Conservation (phyloP, 2,888 invertebrate species). For the Bombylius discolor region DNA sequence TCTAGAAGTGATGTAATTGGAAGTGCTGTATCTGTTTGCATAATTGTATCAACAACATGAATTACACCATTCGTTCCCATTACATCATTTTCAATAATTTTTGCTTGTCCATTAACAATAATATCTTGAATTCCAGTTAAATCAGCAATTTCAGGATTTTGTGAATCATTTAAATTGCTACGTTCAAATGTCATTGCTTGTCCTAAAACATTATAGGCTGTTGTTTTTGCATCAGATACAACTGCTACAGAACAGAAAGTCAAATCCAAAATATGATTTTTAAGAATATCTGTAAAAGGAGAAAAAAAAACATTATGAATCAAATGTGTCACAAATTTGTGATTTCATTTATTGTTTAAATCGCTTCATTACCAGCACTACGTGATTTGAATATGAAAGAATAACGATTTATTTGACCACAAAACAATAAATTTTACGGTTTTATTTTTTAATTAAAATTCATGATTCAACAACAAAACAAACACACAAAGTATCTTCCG, state of each 20-base stretch:
- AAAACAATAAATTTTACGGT: too few relatives aligned
- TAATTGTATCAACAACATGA: conserved; percentile 51
- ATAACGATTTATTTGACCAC: too few relatives aligned
- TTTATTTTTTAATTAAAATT: too few relatives aligned
- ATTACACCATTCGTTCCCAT: conserved; percentile 62
- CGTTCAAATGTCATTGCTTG: conserved; percentile 31
- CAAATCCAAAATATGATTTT: conserved; percentile 52
- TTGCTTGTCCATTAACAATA: conserved; percentile 44
- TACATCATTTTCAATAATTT: conserved; percentile 45
- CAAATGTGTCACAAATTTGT: neutral
- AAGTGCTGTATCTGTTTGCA: conserved; percentile 46
- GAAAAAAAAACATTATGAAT: conserved; percentile 2
- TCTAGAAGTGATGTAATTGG: conserved; percentile 39
- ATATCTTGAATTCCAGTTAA: conserved; percentile 39
- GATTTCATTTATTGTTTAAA: neutral
- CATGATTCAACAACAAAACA: too few relatives aligned
- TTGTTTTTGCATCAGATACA: conserved; percentile 34
- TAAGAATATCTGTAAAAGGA: conserved; percentile 43
- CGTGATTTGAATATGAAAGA: too few relatives aligned
- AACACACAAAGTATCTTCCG: too few relatives aligned
- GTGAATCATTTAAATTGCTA: conserved; percentile 36
- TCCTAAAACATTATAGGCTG: conserved; percentile 33
- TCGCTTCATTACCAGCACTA: neutral
- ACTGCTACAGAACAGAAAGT: conserved; percentile 54
- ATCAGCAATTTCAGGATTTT: conserved; percentile 38